Percentiles rank a stretch among this genome's conserved stretches.
Evolutionary conservation across 2,888 invertebrate genomes (phyloP).

Genomic region (Polyommatus iphigenia): DNA sequence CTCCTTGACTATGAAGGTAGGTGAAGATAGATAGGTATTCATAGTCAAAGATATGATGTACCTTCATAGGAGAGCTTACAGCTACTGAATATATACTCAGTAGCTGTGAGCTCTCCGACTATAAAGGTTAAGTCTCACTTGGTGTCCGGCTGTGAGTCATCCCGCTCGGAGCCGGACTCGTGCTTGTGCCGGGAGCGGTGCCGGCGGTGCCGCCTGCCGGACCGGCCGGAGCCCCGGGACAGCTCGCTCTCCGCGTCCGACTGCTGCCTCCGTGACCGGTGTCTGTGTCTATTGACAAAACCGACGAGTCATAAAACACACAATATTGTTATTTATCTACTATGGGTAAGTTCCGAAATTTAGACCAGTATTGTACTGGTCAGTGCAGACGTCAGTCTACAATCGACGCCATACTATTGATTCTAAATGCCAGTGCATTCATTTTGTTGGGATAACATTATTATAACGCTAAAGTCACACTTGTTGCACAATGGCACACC

Average conservation of each 20-base stretch:
- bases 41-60: no score
- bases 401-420: neutral
- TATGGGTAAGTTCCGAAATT: neutral
- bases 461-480: no score
- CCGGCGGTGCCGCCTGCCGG: slow-evolving; percentile 86
- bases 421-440: no score
- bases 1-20: no score
- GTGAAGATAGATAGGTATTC: no score
- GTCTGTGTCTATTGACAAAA: slow-evolving; percentile 81
- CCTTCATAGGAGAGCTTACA: no score
- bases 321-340: no score
- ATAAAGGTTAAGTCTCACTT: slow-evolving; percentile 52
- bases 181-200: slow-evolving; percentile 88
- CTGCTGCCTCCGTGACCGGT: slow-evolving; percentile 87
- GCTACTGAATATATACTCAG: no score
- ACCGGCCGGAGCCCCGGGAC: slow-evolving; percentile 90
- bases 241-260: slow-evolving; percentile 95
- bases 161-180: slow-evolving; percentile 87
- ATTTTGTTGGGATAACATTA: no score
- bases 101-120: neutral
- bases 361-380: neutral
- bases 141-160: slow-evolving; percentile 78
- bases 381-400: neutral
- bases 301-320: neutral
- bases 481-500: no score